These are phyloP conservation scores for Oligia fasciuncula DNA, from an alignment of 2,888 invertebrate species.

Conservation along the genomic window DNA sequence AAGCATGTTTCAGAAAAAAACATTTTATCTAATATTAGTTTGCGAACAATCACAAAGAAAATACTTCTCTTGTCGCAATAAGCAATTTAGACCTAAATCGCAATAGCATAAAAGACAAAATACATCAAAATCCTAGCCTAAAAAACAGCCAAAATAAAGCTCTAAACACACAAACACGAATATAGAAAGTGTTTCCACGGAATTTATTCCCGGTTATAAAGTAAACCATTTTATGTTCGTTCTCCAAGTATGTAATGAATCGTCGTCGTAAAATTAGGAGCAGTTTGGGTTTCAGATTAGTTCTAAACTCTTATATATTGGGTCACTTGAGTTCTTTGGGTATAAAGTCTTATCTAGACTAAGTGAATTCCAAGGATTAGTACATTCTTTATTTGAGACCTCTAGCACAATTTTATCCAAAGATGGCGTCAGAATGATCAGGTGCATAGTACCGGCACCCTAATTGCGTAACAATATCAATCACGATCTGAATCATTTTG, in stretches of 20 bases:
- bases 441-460: background rate
- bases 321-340: background rate
- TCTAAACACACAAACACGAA: slow-evolving; percentile 7
- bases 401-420: background rate
- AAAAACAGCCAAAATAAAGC: slow-evolving; percentile 4
- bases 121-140: slow-evolving; percentile 3
- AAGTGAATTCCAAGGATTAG: slow-evolving; percentile 1
- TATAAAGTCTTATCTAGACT: slow-evolving; percentile 2
- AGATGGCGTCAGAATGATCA: too few relatives aligned
- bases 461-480: too few relatives aligned
- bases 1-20: background rate
- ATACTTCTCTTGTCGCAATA: background rate
- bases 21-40: background rate
- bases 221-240: slow-evolving; percentile 39
- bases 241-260: slow-evolving; percentile 41
- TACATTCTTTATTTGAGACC: background rate
- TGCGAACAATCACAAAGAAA: background rate
- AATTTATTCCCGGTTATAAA: slow-evolving; percentile 40
- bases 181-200: slow-evolving; percentile 9
- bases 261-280: slow-evolving; percentile 46
- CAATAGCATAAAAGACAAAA: background rate
- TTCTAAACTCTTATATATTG: slow-evolving; percentile 39
- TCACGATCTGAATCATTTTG: too few relatives aligned
- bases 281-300: slow-evolving; percentile 30
- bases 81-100: background rate